Evolutionary conservation across 2,888 invertebrate genomes (phyloP), one percentile per base, ranked within the genome.

Genomic region (Drosophila paranaensis): DNA sequence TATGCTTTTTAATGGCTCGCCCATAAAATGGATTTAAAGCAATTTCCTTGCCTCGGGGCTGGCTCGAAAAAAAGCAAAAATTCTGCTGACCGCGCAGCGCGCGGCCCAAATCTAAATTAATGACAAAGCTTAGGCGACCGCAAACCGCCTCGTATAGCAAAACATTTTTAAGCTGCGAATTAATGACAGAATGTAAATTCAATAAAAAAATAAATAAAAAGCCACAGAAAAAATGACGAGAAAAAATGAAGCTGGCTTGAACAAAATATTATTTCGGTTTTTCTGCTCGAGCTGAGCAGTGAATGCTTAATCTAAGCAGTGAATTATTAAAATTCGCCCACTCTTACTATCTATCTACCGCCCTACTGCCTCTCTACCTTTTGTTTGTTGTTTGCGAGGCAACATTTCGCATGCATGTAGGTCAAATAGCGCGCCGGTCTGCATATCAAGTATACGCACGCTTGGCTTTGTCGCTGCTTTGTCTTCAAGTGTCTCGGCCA

Each of bases 11-110:
- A 89, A 83, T 87, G 85, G 82, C 63, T 54, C 42, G 60, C 64
- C 57, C 89, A 89, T 83, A 89, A 89, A 83, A 89, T 69, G 68
- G 76, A 89, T 87, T 83, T 89, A 83, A 84, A 89, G 86, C 81
- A 50, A 82, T 87, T 85, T 85, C 63, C 76, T 85, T 73, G 86
- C 51, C 64, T 77, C 65, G 60, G 60, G 45, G 50, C 67, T 42
- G 10, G 6, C 42, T 10, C 5, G 3, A 35, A 35, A 35, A 35
- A 10, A 35, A 13, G 61, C 54, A 66, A 25, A 46, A 48, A 58
- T 48, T 75, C 35, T 86, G 89, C 89, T 88, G 87, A 88, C 86
- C 81, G 51, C 13, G 65, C 78, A 33, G 30, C 51, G 20, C 16
- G 58, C 48, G 37, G 39, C 50, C 30, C 48, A 77, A 74, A 86